Base-by-base conservation (phyloP, 2,888 invertebrate genomes). In the Orthosia gracilis region DNA sequence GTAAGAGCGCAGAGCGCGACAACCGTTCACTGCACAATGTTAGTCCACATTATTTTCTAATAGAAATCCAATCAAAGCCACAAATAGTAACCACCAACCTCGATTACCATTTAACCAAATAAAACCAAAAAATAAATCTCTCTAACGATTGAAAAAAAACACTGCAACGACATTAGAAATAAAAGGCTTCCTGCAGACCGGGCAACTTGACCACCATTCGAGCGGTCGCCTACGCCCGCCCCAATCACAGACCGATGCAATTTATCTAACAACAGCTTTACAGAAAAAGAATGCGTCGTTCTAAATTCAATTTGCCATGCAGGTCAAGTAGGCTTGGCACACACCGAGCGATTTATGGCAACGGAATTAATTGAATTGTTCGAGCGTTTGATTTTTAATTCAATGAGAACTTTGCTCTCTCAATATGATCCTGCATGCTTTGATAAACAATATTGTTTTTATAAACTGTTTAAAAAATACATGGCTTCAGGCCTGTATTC, bases 301-400 rank as follows among this genome's bases (percentile, higher is more conserved):
- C 78, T 83, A 86, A 91, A 92, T 92, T 89, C 90, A 91, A 92
- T 92, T 92, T 90, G 80, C 87, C 71, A 78, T 85, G 85, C 86
- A 85, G 84, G 77, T 69, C 57, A 65, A 67, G 63, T 68, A 70
- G 63, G 71, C 59, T 54, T 65, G 11, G 58, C 69, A 59, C 40
- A 62, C 58, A 69, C 21, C 2, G 18, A 62, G 23, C 23, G 50
- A 73, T 49, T 61, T 57, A 12, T 54, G 7, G 31, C 18, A 52
- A 68, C n/a, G 45, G 31, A 52, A 81, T 62, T 59, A 63, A 67
- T 69, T 40, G 7, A 62, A 49, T 67, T 18, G 3, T 58, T 21
- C 5, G 13, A 58, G 7, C 45, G 2, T 31, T 77, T 52, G 1
- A 62, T 64, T 63, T 62, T 73, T 40, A 40, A 50, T 40, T 3